A percentile compares a stretch with the other conserved stretches of the same genome.
phyloP scores from a whole-genome alignment of 2,888 invertebrate species.

The Habroteleia sp. region DNA sequence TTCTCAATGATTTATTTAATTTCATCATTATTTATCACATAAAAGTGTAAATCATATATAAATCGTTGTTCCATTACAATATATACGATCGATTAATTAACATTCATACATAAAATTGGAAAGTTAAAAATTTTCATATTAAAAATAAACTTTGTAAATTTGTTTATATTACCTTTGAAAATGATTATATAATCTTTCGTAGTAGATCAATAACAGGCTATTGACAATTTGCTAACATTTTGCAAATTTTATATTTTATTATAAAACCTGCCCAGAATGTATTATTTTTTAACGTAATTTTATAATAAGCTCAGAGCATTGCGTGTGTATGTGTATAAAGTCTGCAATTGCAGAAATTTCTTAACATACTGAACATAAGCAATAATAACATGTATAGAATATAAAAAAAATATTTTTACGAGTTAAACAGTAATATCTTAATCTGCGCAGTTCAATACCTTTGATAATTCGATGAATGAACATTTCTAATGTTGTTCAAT shows the following conservation, averaged over 20 bases:
- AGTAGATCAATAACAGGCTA: constrained; percentile 28
- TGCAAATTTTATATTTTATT: constrained; percentile 31
- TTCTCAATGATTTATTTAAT: constrained; percentile 45
- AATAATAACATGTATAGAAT: too few species aligned
- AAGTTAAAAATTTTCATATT: constrained; percentile 42
- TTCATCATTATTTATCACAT: constrained; percentile 53
- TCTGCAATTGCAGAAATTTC: too few species aligned
- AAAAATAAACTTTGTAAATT: constrained; percentile 51
- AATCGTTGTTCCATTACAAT: constrained; percentile 57
- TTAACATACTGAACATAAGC: too few species aligned
- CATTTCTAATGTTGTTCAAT: too few species aligned
- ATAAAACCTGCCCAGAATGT: background rate
- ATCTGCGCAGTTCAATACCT: too few species aligned
- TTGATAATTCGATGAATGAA: too few species aligned
- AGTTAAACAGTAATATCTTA: too few species aligned
- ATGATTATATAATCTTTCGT: constrained; percentile 14
- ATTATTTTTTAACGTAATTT: background rate
- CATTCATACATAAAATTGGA: constrained; percentile 54
- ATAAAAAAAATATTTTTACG: too few species aligned
- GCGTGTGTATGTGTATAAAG: too few species aligned
- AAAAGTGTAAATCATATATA: constrained; percentile 54
- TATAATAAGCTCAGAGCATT: too few species aligned
- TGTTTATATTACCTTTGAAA: constrained; percentile 6
- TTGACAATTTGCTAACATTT: constrained; percentile 17
- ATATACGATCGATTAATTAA: constrained; percentile 51